Conservation (phyloP, 2,113 vertebrate genomes). For the Lepus americanus region DNA sequence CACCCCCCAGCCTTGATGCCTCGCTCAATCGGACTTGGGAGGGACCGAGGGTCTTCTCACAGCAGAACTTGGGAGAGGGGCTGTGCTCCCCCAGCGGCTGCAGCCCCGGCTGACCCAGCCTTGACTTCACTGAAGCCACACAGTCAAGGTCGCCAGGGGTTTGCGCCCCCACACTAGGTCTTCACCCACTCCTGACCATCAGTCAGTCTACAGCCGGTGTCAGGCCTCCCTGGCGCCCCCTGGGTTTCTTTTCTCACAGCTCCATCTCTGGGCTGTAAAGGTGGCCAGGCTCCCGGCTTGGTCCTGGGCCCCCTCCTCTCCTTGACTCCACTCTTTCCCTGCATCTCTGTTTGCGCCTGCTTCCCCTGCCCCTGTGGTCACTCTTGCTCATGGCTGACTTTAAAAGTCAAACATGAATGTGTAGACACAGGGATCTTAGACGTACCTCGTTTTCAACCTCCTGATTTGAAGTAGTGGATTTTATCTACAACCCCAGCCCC, state of each 20-base stretch:
- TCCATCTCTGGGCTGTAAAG: not conserved
- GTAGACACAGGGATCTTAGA: not conserved
- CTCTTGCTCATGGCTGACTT: constrained; percentile 52
- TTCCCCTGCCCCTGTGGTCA: not conserved
- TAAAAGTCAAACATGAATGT: constrained; percentile 36
- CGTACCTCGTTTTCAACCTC: constrained; percentile 7
- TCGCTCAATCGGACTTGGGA: too few relatives aligned
- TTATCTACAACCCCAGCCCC: constrained; percentile 18
- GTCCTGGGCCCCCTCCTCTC: not conserved
- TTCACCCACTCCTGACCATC: not conserved
- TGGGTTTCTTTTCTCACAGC: not conserved
- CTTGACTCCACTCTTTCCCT: not conserved
- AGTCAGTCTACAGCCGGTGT: too few relatives aligned
- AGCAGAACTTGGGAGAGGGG: not conserved
- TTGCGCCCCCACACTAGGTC: not conserved
- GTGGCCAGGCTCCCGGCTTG: not conserved
- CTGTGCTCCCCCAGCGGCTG: not conserved
- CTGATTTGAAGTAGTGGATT: constrained; percentile 44
- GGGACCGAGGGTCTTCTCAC: not conserved
- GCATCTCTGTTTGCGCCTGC: not conserved
- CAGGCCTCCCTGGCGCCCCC: not conserved
- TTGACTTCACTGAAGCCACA: not conserved
- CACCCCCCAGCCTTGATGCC: not conserved
- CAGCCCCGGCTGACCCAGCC: not conserved
- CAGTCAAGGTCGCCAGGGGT: not conserved